Percentiles rank a stretch among this genome's conserved stretches.
These are phyloP conservation scores for Poeciliopsis presidionis DNA, from an alignment of 2,797 vertebrate species.

Conservation along the genomic window DNA sequence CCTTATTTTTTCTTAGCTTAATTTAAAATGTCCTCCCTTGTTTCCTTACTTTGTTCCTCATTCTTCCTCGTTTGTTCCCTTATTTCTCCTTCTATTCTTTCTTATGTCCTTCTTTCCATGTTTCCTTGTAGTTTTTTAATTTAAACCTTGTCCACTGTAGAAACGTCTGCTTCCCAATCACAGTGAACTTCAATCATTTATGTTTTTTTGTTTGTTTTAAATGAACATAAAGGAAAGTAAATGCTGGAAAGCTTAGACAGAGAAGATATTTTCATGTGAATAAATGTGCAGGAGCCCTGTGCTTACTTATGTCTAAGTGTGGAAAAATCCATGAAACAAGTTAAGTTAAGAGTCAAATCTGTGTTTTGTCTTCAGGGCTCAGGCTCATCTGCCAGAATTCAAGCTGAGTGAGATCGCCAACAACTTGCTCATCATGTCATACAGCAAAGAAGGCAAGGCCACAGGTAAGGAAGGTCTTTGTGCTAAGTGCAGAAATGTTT, in stretches of 20 bases:
- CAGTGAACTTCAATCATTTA: neutral
- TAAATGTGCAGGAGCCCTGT: neutral
- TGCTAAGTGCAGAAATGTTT: neutral
- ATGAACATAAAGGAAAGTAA: neutral
- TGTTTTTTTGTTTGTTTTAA: neutral
- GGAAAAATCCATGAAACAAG: neutral
- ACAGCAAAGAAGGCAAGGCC: conserved; percentile 47
- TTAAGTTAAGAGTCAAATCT: neutral
- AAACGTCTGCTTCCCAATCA: neutral
- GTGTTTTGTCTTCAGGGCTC: conserved; percentile 50
- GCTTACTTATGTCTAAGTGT: neutral
- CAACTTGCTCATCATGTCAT: conserved; percentile 60
- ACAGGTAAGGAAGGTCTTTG: conserved; percentile 37
- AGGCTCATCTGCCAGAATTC: conserved; percentile 33
- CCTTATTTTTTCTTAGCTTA: neutral
- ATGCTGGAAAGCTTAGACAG: neutral
- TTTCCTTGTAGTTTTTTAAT: neutral
- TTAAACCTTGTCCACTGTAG: neutral
- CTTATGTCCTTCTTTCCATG: neutral
- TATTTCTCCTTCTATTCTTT: neutral
- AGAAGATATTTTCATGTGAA: neutral
- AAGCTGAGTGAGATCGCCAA: conserved; percentile 35
- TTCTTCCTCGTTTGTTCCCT: neutral
- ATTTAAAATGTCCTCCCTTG: neutral
- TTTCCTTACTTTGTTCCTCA: neutral